Percentiles rank a stretch among this genome's conserved stretches.
Conservation (phyloP, 2,888 invertebrate species). For the Lumbricus terrestris region DNA sequence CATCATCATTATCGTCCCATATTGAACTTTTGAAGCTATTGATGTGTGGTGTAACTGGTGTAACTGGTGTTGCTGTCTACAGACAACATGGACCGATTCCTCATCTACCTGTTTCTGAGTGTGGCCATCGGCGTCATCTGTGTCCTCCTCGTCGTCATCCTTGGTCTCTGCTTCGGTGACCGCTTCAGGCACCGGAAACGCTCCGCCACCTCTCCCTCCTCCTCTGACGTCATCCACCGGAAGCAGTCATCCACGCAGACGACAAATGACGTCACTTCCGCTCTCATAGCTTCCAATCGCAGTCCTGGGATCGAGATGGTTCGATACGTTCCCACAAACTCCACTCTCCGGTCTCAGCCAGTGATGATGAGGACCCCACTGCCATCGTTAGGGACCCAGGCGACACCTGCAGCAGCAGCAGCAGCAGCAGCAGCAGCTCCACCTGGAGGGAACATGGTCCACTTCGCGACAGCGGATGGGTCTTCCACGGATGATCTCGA, state of each 20-base stretch:
- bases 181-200: neutral
- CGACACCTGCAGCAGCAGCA: neutral
- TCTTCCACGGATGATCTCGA: neutral
- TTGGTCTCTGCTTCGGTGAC: conserved; percentile 4
- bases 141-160: conserved; percentile 4
- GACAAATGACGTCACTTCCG: neutral
- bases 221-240: neutral
- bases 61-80: neutral
- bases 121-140: neutral
- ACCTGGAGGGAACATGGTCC: neutral
- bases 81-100: conserved; percentile 9
- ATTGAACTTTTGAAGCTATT: neutral
- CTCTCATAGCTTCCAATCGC: neutral
- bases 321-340: neutral
- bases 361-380: neutral
- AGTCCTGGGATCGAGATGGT: neutral
- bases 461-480: neutral
- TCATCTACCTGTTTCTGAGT: conserved; percentile 12
- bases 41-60: neutral
- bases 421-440: neutral
- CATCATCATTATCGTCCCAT: neutral
- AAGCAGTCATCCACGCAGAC: conserved; percentile 5
- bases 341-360: neutral
- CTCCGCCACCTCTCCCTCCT: too few species aligned
- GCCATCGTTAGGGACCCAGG: neutral